A percentile compares a stretch with the other conserved stretches of the same genome.
phyloP scores from a whole-genome alignment of 2,113 vertebrate genomes.

The Periophthalmodon schlosseri region DNA sequence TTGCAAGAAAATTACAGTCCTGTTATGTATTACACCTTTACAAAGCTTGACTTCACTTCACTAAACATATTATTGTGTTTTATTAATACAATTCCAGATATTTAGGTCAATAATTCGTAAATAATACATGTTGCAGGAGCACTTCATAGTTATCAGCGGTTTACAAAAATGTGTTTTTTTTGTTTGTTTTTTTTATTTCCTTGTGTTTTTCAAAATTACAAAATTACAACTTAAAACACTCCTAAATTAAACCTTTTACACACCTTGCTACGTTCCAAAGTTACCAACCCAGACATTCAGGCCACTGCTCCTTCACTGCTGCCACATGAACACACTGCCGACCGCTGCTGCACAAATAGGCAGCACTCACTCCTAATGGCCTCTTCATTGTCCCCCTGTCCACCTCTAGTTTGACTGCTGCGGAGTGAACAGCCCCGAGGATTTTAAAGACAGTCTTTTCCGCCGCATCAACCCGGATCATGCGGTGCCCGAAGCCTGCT shows the following conservation, averaged over 20 bases:
- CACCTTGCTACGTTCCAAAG: constrained; percentile 45
- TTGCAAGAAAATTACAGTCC: too few relatives aligned
- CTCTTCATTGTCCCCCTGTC: constrained; percentile 30
- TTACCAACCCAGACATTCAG: constrained; percentile 52
- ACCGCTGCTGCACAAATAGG: constrained; percentile 46
- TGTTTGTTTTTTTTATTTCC: too few relatives aligned
- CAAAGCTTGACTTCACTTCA: too few relatives aligned
- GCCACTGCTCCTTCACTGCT: constrained; percentile 61
- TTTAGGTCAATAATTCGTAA: background rate
- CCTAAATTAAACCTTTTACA: constrained; percentile 19
- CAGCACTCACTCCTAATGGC: constrained; percentile 37
- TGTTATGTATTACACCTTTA: too few relatives aligned
- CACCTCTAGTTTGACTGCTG: constrained; percentile 91
- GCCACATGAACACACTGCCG: constrained; percentile 24
- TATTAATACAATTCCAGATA: background rate
- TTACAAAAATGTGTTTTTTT: too few relatives aligned
- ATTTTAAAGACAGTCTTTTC: constrained; percentile 84
- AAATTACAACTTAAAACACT: too few relatives aligned
- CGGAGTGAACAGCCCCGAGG: constrained; percentile 91
- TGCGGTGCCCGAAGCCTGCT: constrained; percentile 85
- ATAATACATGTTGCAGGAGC: too few relatives aligned
- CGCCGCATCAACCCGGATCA: constrained; percentile 68
- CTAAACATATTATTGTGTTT: too few relatives aligned
- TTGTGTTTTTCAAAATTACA: too few relatives aligned
- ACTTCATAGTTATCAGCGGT: too few relatives aligned